phyloP scores from a whole-genome alignment of 2,797 vertebrate species.

The Esox masquinongy region DNA sequence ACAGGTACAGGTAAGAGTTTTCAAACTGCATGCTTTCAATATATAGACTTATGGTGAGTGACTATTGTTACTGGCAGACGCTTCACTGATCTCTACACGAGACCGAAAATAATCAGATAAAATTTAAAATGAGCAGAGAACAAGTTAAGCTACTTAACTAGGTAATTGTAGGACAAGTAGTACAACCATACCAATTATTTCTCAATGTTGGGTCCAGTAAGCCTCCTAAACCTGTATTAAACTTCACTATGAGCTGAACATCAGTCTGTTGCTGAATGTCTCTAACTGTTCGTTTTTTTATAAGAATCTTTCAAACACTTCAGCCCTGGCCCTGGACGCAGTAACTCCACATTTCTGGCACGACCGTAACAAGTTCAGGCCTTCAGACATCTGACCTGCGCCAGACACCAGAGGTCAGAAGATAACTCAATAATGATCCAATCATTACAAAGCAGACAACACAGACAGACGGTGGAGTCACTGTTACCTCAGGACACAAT shows the following conservation, averaged over 20 bases:
- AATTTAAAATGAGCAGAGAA: too few species aligned
- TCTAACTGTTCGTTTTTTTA: neutral
- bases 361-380: slow-evolving; percentile 13
- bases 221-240: slow-evolving; percentile 2
- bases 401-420: slow-evolving; percentile 35
- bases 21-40: too few species aligned
- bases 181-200: neutral
- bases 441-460: slow-evolving; percentile 34
- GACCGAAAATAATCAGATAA: too few species aligned
- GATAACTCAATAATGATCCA: slow-evolving; percentile 24
- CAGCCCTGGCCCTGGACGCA: slow-evolving; percentile 14
- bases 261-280: slow-evolving; percentile 5
- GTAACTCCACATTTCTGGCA: slow-evolving; percentile 18
- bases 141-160: too few species aligned
- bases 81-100: too few species aligned
- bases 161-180: too few species aligned
- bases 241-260: neutral
- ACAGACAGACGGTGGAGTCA: slow-evolving; percentile 35
- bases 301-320: slow-evolving; percentile 9
- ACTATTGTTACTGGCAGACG: too few species aligned
- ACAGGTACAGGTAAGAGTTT: too few species aligned
- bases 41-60: too few species aligned
- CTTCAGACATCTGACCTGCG: slow-evolving; percentile 19
- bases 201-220: neutral
- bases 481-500: slow-evolving; percentile 37